Evolutionary conservation across 2,797 vertebrate species (phyloP), one percentile per base, ranked within the genome.

Genomic region (Lepidocolaptes lacrymiger): DNA sequence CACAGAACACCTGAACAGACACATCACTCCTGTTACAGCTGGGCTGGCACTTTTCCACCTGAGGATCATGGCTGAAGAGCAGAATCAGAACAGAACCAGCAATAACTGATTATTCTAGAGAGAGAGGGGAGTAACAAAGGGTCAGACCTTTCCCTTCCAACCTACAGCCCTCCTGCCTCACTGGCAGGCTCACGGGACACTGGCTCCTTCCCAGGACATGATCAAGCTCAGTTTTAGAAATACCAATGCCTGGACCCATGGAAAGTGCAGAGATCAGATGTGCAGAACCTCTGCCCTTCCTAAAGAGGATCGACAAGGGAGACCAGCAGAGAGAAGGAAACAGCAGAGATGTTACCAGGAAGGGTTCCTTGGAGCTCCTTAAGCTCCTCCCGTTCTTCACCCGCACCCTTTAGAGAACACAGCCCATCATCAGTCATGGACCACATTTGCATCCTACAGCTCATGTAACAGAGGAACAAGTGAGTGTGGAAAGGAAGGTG

Each of bases 181-280:
- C 27, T 36, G 32, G 46, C 0, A 0, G 6, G 28, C 39, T 62
- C 89, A 9, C 0, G 0, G 21, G 26, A 39, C 37, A 64, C 51
- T 0, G 1, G 32, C 27, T 56, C 3, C 0, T 3, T 43, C 41
- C 52, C 64, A n/a, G 64, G 37, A 23, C 41, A 14, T 14, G 49
- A 4, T 24, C 66, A 20, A 30, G 43, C 28, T 59, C 55, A 30
- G 7, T 3, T 28, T 22, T 34, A 58, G 51, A 16, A 43, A 28
- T 6, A 5, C 21, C 63, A 32, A 0, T 2, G 2, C 48, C 34
- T 21, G 49, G 12, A 14, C 27, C 30, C 12, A 4, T 1, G 59
- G 36, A 11, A 4, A 2, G 1, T 1, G 27, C 36, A 44, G 2
- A 4, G 30, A 14, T 58, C 39, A 63, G 63, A 41, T 3, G 6